Evolutionary conservation across 1,140 invertebrate species (phyloP).

Genomic region (Drosophila erecta): DNA sequence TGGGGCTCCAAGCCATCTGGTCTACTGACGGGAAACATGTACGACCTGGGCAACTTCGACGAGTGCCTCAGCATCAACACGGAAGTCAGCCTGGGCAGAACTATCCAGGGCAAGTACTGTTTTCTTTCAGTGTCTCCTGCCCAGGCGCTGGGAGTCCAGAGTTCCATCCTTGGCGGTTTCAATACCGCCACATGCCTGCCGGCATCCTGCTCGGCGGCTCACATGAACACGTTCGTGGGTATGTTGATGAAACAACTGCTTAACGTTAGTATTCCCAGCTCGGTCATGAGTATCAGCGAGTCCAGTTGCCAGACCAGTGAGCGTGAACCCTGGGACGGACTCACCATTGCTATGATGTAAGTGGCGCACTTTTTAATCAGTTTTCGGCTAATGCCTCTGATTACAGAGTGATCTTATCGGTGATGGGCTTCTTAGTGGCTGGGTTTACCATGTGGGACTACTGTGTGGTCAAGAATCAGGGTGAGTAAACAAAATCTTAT

Average conservation of each 20-base stretch:
- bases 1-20: slow-evolving; percentile 49
- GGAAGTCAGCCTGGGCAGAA: background rate
- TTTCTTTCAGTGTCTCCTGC: background rate
- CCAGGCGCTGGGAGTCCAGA: background rate
- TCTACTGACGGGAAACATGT: slow-evolving; percentile 8
- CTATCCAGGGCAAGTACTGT: slow-evolving; percentile 55
- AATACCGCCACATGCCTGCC: slow-evolving; percentile 23
- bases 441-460: slow-evolving; percentile 55
- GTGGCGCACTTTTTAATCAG: background rate
- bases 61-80: slow-evolving; percentile 48
- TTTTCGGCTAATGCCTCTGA: background rate
- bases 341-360: slow-evolving; percentile 63
- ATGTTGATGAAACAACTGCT: slow-evolving; percentile 1
- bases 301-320: slow-evolving; percentile 24
- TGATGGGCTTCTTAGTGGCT: slow-evolving; percentile 15
- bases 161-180: background rate
- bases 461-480: slow-evolving; percentile 37
- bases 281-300: slow-evolving; percentile 4
- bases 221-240: slow-evolving; percentile 16
- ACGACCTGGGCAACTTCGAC: slow-evolving; percentile 62
- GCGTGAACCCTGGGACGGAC: slow-evolving; percentile 26
- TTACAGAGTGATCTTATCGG: slow-evolving; percentile 44
- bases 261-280: slow-evolving; percentile 7
- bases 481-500: slow-evolving; percentile 19
- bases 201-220: slow-evolving; percentile 20